phyloP scores from a whole-genome alignment of 2,113 vertebrate genomes.

The Melospiza georgiana region DNA sequence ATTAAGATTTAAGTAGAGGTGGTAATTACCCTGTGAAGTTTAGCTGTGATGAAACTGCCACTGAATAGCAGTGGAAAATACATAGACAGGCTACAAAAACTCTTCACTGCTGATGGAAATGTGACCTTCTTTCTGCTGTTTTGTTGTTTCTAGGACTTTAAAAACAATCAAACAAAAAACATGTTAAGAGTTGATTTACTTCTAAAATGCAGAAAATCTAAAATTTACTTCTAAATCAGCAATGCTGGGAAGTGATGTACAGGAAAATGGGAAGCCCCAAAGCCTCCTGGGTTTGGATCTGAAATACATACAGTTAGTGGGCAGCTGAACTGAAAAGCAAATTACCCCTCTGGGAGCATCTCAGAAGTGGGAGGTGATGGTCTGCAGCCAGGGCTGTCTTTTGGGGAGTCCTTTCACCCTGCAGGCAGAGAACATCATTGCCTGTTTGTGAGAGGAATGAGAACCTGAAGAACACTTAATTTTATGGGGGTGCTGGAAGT shows the following conservation, averaged over 20 bases:
- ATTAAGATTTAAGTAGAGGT: not conserved
- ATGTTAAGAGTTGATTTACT: not conserved
- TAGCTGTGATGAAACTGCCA: not conserved
- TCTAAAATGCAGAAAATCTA: not conserved
- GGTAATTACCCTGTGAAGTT: not conserved
- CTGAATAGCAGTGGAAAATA: not conserved
- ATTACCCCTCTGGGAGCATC: too few relatives aligned
- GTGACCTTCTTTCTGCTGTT: not conserved
- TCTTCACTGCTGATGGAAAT: not conserved
- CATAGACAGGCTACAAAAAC: not conserved
- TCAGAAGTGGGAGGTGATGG: too few relatives aligned
- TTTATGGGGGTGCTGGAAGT: too few relatives aligned
- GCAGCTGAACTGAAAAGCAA: too few relatives aligned
- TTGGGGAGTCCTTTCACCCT: too few relatives aligned
- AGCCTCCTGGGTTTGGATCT: not conserved
- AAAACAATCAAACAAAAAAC: not conserved
- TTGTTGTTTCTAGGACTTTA: not conserved
- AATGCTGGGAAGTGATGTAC: not conserved
- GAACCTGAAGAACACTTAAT: too few relatives aligned
- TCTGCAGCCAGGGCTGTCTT: too few relatives aligned
- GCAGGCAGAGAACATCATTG: too few relatives aligned
- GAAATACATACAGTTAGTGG: too few relatives aligned
- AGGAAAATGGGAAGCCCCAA: not conserved
- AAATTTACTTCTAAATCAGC: not conserved
- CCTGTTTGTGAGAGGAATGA: too few relatives aligned